Base-by-base conservation (phyloP, 92 coral and sea anemone species). In the Virgularia gustaviana region DNA sequence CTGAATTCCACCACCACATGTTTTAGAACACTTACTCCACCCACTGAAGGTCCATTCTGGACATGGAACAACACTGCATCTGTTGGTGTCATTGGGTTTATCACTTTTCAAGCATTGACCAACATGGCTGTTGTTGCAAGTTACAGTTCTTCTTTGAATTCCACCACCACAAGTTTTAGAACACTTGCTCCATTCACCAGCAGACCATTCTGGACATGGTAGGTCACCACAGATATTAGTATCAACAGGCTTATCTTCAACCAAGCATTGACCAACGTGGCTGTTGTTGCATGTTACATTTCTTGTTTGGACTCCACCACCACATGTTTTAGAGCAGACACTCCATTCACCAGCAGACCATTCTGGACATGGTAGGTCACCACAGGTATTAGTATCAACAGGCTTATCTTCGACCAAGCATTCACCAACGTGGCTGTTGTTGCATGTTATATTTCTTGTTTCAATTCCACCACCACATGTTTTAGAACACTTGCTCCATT, bases 381-480 rank as follows among this genome's bases (percentile, higher is more conserved):
- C 72, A 31, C 83, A 78, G 29, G 73, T 43, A 28, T 34, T 66
- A 24, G 20, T 10, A 22, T 57, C 30, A n/a, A 43, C 55, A 6
- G 58, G 58, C 10, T 53, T 33, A n/a, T 35, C 71, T 57, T 76
- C 74, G 42, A 23, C 43, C 31, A 65, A 78, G 13, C 42, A 28
- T 23, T 45, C 22, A 32, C 83, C 83, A 16, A 66, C 83, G 36
- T 70, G 45, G 16, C 77, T 75, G 53, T 70, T 78, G 49, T 65
- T 78, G 8, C 78, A 78, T 9, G 61, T 41, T 29, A 75, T 63
- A 20, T 31, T 35, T 45, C 83, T 65, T 16, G 52, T 38, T 30
- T 57, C 77, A 2, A 51, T 57, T 78, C 85, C 85, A 65, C 85
- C 85, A 11, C 70, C 73, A 47, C 81, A 81, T 19, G 85, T 51